Base-by-base conservation (phyloP, 2,797 vertebrate species). In the Synanceia verrucosa region DNA sequence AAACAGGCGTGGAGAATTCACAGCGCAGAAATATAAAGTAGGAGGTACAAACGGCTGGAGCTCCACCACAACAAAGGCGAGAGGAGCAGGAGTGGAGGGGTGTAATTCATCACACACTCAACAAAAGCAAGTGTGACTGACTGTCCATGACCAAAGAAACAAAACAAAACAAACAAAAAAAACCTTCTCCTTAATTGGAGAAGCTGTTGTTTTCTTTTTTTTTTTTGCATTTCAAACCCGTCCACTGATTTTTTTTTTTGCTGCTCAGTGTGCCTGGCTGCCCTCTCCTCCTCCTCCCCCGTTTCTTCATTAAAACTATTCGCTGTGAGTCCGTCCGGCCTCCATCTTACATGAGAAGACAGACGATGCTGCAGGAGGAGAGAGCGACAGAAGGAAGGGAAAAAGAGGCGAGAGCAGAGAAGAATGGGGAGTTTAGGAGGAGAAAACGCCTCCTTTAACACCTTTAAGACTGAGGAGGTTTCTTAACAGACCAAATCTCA, bases 41-140 rank as follows among this genome's bases (percentile, higher is more conserved):
- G 91, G 91, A 90, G 88, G 86, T 87, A 85, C 83, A 90, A 85
- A 88, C 86, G 81, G 85, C 70, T 78, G 79, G 86, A 89, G 86
- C 89, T 90, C 68, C 86, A 89, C 84, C 88, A 89, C 88, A 92
- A 89, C 89, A 93, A 92, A 91, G 90, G 77, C 86, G n/a, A 69
- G 84, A 39, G 67, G 87, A 84, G 87, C 84, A 86, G 84, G 77
- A 86, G 88, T 59, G 87, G 84, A 87, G 85, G 89, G 85, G 76
- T 84, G 90, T 88, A 92, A 94, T 93, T 92, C 92, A 92, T 91
- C 89, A 91, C 86, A 88, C 78, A 76, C 85, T 90, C 86, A 86
- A 91, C 90, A 90, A 89, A 89, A 88, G 89, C 86, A 80, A 86
- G 90, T 85, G 89, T 89, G 88, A 91, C 87, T 88, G 87, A 91